Evolutionary conservation across 2,888 invertebrate genomes (phyloP).

Genomic region (Hemaris fuciformis): DNA sequence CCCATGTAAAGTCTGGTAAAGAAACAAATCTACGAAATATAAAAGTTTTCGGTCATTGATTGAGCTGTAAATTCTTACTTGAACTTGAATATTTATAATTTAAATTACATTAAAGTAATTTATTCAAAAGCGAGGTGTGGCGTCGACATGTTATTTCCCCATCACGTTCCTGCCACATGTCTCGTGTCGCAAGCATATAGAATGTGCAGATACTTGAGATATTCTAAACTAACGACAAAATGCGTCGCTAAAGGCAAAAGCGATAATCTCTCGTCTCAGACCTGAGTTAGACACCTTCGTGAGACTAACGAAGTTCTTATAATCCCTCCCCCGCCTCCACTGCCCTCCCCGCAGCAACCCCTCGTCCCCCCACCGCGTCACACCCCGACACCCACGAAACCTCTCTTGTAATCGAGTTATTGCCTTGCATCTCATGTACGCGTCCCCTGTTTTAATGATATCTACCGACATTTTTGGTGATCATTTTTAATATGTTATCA

Average conservation of each 20-base stretch:
- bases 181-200: background rate
- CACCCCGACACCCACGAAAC: constrained; percentile 33
- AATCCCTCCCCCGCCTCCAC: constrained; percentile 58
- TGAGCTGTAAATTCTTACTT: no score
- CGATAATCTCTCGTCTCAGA: constrained; percentile 70
- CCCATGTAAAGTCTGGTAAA: no score
- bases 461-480: background rate
- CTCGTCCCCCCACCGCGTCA: constrained; percentile 15
- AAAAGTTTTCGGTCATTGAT: no score
- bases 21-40: no score
- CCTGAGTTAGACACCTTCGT: constrained; percentile 74
- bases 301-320: constrained; percentile 79
- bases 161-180: background rate
- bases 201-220: constrained; percentile 35
- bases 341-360: constrained; percentile 25
- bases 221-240: constrained; percentile 59
- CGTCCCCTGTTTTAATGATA: constrained; percentile 32
- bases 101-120: no score
- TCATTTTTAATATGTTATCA: background rate
- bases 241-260: constrained; percentile 63
- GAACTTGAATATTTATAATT: no score
- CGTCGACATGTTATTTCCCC: background rate
- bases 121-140: no score
- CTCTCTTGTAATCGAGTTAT: constrained; percentile 69
- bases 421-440: constrained; percentile 69